Evolutionary conservation across 2,113 vertebrate species (phyloP), one percentile per base, ranked within the genome.

Genomic region (Lucifuga dentata): DNA sequence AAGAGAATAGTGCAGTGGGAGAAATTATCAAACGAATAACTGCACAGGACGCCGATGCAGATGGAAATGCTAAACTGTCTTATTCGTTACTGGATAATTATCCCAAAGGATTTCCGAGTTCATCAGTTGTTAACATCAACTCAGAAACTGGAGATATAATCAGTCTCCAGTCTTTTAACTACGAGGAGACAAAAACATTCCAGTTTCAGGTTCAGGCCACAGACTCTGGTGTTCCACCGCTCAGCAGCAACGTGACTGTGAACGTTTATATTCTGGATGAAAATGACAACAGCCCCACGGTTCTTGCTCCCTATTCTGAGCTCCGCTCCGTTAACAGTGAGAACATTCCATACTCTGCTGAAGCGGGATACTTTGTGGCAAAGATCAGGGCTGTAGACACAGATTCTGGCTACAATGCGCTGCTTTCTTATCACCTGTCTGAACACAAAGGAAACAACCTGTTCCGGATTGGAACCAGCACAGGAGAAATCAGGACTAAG

Each of bases 231-330:
- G 38, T 52, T 69, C 67, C 65, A 23, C 65, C 65, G 0, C 67
- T 69, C 8, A 93, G 84, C 38, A 68, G 89, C 35, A 88, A 88
- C 4, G 38, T 87, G 59, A 91, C 69, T 32, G 80, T 94, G 46
- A 90, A 90, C 72, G 76, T 95, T 64, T 91, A 90, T 69, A 43
- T 58, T 9, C 38, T 58, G n/a, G 77, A 80, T 59, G 52, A 65
- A 11, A 81, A 81, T 69, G 71, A 76, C 57, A 76, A 71, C 66
- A 61, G 15, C 53, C 69, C 83, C 0, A 0, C 44, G 1, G 46
- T 86, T 43, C 68, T 86, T 1, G 29, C 79, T 0, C 83, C 83
- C 0, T 86, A 86, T 68, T 83, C 83, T 39, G 83, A 86, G 20
- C 83, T 70, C n/a, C 67, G 82, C 32, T 80, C 79, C 5, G 52